A percentile compares a stretch with the other conserved stretches of the same genome.
Conservation (phyloP, 2,113 vertebrate species). For the Brevimyrus niger region DNA sequence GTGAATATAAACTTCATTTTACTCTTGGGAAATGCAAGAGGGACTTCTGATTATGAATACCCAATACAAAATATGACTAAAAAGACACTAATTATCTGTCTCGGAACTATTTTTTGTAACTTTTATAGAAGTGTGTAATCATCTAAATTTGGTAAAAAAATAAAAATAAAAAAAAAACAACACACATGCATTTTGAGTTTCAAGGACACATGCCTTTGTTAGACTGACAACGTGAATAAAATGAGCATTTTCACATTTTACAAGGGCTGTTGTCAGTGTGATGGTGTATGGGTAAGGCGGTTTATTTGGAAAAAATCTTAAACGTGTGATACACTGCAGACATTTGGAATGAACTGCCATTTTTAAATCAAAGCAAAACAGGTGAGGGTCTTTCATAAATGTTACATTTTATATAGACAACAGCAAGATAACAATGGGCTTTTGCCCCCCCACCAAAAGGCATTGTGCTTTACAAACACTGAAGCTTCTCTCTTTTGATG, state of each 20-base stretch:
- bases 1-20: not conserved
- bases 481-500: not conserved
- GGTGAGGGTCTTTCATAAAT: not conserved
- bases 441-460: not conserved
- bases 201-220: not conserved
- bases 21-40: not conserved
- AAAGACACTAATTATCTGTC: not conserved
- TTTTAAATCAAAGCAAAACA: not conserved
- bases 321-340: constrained; percentile 22
- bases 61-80: not conserved
- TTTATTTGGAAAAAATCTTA: not conserved
- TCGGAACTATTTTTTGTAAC: not conserved
- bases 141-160: not conserved
- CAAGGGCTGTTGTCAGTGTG: not conserved
- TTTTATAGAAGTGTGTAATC: not conserved
- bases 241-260: not conserved
- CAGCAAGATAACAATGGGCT: not conserved
- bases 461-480: not conserved
- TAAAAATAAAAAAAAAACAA: not conserved
- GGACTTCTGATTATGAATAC: not conserved
- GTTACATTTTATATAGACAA: not conserved
- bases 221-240: not conserved
- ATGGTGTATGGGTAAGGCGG: not conserved
- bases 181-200: not conserved
- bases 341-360: not conserved